Conservation (phyloP, 2,113 vertebrate species). For the Scalopus aquaticus region DNA sequence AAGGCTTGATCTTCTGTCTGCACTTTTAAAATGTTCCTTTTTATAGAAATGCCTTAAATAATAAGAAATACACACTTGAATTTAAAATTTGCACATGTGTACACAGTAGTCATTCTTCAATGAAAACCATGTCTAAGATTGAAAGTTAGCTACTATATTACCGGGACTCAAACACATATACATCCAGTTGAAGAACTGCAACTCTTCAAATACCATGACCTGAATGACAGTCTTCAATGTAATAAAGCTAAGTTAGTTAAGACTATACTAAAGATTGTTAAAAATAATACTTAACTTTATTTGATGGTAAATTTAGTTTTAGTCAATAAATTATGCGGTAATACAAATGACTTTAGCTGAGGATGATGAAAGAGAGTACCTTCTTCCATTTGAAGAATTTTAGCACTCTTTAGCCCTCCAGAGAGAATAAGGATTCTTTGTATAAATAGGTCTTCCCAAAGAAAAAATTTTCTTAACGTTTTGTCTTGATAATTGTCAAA, state of each 20-base stretch:
- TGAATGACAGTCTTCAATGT: background rate
- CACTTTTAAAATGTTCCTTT: background rate
- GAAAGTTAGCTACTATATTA: background rate
- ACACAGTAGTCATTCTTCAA: background rate
- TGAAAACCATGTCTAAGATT: background rate
- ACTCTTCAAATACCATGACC: background rate
- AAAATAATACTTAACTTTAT: background rate
- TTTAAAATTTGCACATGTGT: background rate
- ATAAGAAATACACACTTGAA: background rate
- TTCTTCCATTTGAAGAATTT: background rate
- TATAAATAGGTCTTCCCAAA: background rate
- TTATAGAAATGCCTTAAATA: background rate
- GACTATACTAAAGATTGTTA: background rate
- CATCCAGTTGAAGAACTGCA: background rate
- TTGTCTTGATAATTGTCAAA: background rate
- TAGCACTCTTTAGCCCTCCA: background rate
- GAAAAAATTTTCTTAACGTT: background rate
- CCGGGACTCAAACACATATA: background rate
- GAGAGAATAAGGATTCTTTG: background rate
- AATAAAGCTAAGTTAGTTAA: background rate
- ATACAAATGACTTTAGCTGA: background rate
- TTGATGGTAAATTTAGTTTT: background rate
- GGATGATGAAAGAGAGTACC: rapidly evolving
- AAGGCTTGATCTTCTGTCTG: background rate
- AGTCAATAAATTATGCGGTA: background rate